Evolutionary conservation across 2,888 invertebrate genomes (phyloP), one percentile per base, ranked within the genome.

Genomic region (Pyrgus malvae): DNA sequence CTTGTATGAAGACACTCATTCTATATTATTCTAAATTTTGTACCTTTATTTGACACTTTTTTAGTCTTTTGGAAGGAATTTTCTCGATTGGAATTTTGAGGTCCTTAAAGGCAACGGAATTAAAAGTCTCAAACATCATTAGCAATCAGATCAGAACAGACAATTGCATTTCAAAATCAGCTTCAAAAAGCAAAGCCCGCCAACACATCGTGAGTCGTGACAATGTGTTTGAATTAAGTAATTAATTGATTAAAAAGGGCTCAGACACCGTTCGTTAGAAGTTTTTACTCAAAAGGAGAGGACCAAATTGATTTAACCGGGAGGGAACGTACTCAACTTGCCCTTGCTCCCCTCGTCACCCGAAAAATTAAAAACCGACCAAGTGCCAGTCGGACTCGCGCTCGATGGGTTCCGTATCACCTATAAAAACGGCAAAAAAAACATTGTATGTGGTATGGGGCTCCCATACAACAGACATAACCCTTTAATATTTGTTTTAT

Each of bases 211-310:
- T 61, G 65, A 69, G 68, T 67, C 62, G 65, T 68, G 65, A 80
- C 80, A 80, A 79, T 80, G 75, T 72, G 74, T 75, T 73, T 74
- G 72, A 74, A 80, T 78, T 70, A 79, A 72, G 76, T 84, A 84
- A 84, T 85, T 84, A 86, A 84, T 85, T 85, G 83, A 86, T 86
- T 82, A 80, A 83, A 83, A 86, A 80, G 86, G 84, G 83, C 75
- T 70, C 71, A 64, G 68, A 65, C 75, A 40, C 45, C 38, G 72
- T 80, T 86, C 85, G 82, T 84, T 83, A 83, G 77, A 87, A 86
- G 81, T 84, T 85, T 83, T 83, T 83, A 81, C 74, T 70, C 70
- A 69, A 57, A 44, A 53, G 53, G 53, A 53, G 53, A 68, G 71
- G 72, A 57, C 74, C 70, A 83, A 87, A 85, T 86, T 85, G 82